These are phyloP conservation scores for Bufo bufo DNA, from an alignment of 2,113 vertebrate genomes.

Conservation along the genomic window DNA sequence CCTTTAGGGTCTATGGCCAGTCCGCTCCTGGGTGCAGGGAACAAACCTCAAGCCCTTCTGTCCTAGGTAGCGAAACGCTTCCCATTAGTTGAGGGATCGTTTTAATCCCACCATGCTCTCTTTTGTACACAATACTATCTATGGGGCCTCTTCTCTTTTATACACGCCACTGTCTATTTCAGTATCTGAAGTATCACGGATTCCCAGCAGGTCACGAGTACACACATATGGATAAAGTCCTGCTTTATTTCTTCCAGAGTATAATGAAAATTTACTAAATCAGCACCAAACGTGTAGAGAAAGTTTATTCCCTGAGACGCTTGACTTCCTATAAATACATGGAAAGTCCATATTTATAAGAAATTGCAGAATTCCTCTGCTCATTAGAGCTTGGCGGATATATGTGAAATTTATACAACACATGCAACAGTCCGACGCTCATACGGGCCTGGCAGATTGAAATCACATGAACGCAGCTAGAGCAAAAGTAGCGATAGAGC, in stretches of 20 bases:
- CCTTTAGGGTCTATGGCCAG: too few relatives aligned
- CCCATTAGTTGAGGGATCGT: too few relatives aligned
- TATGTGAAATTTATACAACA: background rate
- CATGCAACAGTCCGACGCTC: background rate
- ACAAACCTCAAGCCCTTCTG: background rate
- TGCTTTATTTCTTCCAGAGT: background rate
- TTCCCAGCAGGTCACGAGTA: background rate
- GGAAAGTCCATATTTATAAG: background rate
- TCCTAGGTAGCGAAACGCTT: too few relatives aligned
- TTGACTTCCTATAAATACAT: background rate
- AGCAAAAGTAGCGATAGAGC: background rate
- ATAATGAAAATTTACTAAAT: background rate
- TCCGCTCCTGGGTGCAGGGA: background rate
- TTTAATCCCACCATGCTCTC: background rate
- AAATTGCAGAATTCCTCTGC: conserved; percentile 2
- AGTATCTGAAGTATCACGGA: background rate
- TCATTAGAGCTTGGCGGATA: background rate
- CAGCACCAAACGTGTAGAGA: background rate
- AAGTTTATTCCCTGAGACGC: background rate
- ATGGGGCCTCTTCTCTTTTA: background rate
- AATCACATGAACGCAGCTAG: background rate
- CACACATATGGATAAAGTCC: background rate
- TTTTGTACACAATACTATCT: background rate
- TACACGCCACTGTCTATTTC: background rate
- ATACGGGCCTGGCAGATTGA: background rate